Base-by-base conservation (phyloP, 1,140 invertebrate species). In the Drusus annulatus region DNA sequence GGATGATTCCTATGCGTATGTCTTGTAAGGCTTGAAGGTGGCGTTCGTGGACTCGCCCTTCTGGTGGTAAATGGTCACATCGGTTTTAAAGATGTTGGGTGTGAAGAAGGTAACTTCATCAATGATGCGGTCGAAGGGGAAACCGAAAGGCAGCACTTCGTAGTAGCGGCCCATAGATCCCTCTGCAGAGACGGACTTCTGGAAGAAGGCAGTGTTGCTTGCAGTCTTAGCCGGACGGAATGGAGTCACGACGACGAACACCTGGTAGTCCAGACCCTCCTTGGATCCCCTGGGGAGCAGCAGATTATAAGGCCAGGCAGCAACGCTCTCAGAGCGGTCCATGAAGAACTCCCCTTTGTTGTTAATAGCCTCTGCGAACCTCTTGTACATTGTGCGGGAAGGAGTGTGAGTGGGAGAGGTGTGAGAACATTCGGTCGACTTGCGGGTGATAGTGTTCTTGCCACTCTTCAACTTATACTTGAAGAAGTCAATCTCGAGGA, bases 401-500 rank as follows among this genome's bases (percentile, higher is more conserved):
- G 89, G 90, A 52, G 90, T 91, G 50, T 88, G 90, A 81, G 93
- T 91, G 17, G 83, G 83, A 63, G 89, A 87, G 28, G 88, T 90
- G 45, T 87, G 86, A 50, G 88, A 85, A 23, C 89, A 89, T 73
- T 93, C 89, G 10, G 87, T 87, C 0, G 69, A 87, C 84, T 89
- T 86, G 79, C 88, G 87, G 0, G 87, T 86, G 74, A 95, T 92
- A 8, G 91, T 88, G 85, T 94, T 94, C 84, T 92, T 90, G 62
- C 94, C 93, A 50, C 91, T 89, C 19, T 90, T 87, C 36, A 95
- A 86, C 80, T 92, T 89, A 86, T 91, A 91, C 16, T 91, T 76
- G 88, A 94, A 95, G 83, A 92, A 92, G 84, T 95, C 93, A 75
- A 94, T 86, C 86, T 93, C 91, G 69, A 93, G 88, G 88, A 93